Evolutionary conservation across 2,797 vertebrate genomes (phyloP).

Genomic region (Galago senegalensis): DNA sequence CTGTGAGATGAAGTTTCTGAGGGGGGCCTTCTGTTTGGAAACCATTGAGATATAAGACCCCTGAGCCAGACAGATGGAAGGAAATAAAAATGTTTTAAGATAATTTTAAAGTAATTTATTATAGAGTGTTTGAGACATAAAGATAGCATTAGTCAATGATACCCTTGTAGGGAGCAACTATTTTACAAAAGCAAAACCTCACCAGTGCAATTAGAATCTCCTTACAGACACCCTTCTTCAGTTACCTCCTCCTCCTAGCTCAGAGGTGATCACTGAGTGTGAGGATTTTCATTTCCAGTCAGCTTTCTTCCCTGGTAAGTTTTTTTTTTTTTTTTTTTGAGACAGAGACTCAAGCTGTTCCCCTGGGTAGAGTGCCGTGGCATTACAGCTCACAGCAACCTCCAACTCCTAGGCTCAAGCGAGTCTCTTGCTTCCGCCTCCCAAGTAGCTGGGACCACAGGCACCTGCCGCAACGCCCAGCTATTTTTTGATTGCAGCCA

Average conservation of each 20-base stretch:
- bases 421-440: too few relatives aligned
- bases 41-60: not conserved
- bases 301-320: not conserved
- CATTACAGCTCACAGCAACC: too few relatives aligned
- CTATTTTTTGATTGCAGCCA: too few relatives aligned
- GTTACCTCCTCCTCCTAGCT: not conserved
- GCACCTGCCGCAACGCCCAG: too few relatives aligned
- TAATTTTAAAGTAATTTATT: not conserved
- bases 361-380: too few relatives aligned
- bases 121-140: not conserved
- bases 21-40: not conserved
- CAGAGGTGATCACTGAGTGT: not conserved
- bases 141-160: not conserved
- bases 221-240: not conserved
- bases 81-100: not conserved
- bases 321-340: not conserved
- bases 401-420: too few relatives aligned
- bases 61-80: not conserved
- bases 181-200: constrained; percentile 31
- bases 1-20: not conserved
- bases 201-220: not conserved
- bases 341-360: too few relatives aligned
- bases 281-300: not conserved
- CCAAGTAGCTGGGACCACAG: too few relatives aligned
- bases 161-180: not conserved